Evolutionary conservation across 2,888 invertebrate species (phyloP).

Genomic region (Drosophila austrosaltans): DNA sequence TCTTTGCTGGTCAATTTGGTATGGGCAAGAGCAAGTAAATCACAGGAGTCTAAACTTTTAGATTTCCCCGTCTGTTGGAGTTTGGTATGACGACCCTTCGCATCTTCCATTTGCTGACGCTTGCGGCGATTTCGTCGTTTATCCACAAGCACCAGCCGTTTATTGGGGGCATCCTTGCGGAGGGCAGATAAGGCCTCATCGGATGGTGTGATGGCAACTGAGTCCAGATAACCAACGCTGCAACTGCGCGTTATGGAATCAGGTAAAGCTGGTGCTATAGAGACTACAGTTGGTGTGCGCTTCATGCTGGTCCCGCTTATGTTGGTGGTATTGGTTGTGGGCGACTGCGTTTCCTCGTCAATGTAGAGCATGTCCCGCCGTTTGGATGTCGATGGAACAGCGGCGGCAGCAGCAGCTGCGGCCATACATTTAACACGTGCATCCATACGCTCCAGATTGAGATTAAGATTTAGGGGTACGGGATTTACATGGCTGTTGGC

Average conservation of each 20-base stretch:
- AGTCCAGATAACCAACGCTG: conserved; percentile 94
- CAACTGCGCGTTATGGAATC: conserved; percentile 93
- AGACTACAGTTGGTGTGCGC: conserved; percentile 87
- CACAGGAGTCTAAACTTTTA: conserved; percentile 93
- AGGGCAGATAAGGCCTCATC: conserved; percentile 89
- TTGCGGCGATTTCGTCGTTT: conserved; percentile 85
- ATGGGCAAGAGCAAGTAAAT: conserved; percentile 85
- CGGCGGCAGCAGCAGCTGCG: conserved; percentile 21
- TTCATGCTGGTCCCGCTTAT: conserved; percentile 78
- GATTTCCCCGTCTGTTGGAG: conserved; percentile 85
- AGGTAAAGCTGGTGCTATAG: conserved; percentile 86
- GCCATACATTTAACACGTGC: conserved; percentile 60
- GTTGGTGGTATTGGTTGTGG: conserved; percentile 73
- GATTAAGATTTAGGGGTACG: conserved; percentile 85
- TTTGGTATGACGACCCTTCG: conserved; percentile 75
- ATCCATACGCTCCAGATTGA: conserved; percentile 84
- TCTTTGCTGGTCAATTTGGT: conserved; percentile 73
- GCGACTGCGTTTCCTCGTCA: conserved; percentile 87
- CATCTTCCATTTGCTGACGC: conserved; percentile 79
- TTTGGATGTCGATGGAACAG: conserved; percentile 50
- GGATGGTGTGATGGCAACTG: conserved; percentile 90
- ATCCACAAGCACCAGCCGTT: conserved; percentile 90
- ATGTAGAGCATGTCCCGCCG: conserved; percentile 88
- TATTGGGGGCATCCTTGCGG: conserved; percentile 89
- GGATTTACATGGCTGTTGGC: conserved; percentile 83